Conservation (phyloP, 2,113 vertebrate genomes). For the Oxygymnocypris stewartii region DNA sequence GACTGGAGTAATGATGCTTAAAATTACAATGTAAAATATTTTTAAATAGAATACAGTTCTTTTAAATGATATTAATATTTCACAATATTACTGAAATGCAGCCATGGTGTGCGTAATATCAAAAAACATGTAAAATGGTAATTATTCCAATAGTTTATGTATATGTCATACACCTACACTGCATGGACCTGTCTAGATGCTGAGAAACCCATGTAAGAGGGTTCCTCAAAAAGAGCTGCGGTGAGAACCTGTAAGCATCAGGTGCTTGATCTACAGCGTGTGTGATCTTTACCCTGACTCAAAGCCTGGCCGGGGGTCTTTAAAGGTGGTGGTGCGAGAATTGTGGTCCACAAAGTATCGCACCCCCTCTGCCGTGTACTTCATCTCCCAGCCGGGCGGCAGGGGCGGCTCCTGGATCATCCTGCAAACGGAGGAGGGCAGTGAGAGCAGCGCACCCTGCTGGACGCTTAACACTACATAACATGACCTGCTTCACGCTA, state of each 20-base stretch:
- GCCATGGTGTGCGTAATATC: not conserved
- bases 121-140: not conserved
- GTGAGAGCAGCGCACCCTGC: conserved; percentile 34
- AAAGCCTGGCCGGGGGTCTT: conserved; percentile 95
- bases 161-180: not conserved
- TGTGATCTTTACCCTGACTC: conserved; percentile 88
- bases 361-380: conserved; percentile 95
- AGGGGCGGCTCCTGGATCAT: conserved; percentile 98
- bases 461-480: conserved; percentile 16
- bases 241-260: not conserved
- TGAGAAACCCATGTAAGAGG: not conserved
- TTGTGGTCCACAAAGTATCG: conserved; percentile 99
- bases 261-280: not conserved
- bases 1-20: not conserved
- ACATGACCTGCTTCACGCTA: not conserved
- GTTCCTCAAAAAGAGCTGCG: not conserved
- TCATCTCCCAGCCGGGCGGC: conserved; percentile 99
- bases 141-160: not conserved
- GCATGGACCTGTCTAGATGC: not conserved
- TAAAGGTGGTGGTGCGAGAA: conserved; percentile 96
- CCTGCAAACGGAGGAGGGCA: conserved; percentile 70
- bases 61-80: not conserved
- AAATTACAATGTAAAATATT: not conserved
- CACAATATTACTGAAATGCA: not conserved
- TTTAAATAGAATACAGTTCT: not conserved